Evolutionary conservation across 53 echinoderm and acorn worm species (phyloP), one percentile per base, ranked within the genome.

Genomic region (Stichopus horrens): DNA sequence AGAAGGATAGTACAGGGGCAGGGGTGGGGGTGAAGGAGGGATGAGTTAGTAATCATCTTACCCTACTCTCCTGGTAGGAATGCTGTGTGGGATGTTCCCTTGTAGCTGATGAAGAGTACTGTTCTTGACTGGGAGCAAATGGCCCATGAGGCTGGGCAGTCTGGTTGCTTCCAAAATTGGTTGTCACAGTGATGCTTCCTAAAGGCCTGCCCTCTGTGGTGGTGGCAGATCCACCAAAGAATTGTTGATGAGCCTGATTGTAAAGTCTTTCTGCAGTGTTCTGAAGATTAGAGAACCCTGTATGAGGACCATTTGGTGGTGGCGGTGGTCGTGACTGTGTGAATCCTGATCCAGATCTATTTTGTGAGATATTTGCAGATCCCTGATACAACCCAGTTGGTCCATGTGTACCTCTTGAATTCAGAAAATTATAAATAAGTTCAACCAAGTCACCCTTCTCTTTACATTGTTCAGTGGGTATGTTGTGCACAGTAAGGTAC

Each of bases 361-460:
- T 85, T 52, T 85, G 85, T 20, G 85, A 85, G 4, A 85, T 65
- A 52, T 85, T 85, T 13, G 85, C 65, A 37, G 85, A 85, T 23
- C 85, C 85, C 68, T 85, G 85, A 67, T 58, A 67, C 11, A 85
- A 67, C 16, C 85, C 85, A 51, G 85, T 85, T 5, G 85, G 85
- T 63, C 85, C 85, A 52, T 52, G 63, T 22, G 86, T 37, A 74
- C 74, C 74, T 87, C 75, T 53, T 54, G 87, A 87, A 37, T 87
- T 87, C 51, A 94, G 88, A 86, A 96, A 91, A 83, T 94, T 88
- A 7, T 88, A 59, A 13, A 96, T 90, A 6, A 99, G 89, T 67
- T 99, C 96, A 4, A 99, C 96, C 19, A 99, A 88, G 76, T 99
- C 99, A 9, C 88, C 90, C 73, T 99, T 99, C 78, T 99, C 99